Evolutionary conservation across 1,140 invertebrate genomes (phyloP).

Genomic region (Drosophila persimilis): DNA sequence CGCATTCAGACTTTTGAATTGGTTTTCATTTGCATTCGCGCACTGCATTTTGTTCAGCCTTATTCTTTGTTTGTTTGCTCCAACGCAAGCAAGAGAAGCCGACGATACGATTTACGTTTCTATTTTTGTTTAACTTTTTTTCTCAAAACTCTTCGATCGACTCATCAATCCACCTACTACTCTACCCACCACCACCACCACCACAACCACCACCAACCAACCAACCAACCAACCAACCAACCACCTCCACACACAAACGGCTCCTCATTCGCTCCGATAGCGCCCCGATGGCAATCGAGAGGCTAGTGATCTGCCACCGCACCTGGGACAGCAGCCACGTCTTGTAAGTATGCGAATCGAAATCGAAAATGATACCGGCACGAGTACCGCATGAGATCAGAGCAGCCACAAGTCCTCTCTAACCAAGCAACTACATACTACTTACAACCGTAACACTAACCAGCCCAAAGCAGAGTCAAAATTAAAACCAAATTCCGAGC

Average conservation of each 20-base stretch:
- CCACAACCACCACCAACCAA: conserved; percentile 7
- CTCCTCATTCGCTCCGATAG: conserved; percentile 46
- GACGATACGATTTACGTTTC: conserved; percentile 55
- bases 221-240: conserved; percentile 29
- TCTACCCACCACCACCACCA: conserved; percentile 13
- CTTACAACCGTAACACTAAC: not conserved
- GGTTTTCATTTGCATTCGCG: conserved; percentile 7
- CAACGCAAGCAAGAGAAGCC: conserved; percentile 28
- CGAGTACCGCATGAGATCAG: conserved; percentile 63
- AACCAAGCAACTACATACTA: conserved; percentile 11
- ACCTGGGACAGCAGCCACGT: conserved; percentile 73
- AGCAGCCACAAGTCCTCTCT: conserved; percentile 6
- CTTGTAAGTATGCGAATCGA: conserved; percentile 73
- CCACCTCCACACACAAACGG: conserved; percentile 48
- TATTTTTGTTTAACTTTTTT: conserved; percentile 68
- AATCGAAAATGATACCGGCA: conserved; percentile 54
- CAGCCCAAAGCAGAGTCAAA: conserved; percentile 13
- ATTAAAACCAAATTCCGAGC: conserved; percentile 1
- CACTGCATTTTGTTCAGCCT: conserved; percentile 32
- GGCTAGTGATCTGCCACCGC: conserved; percentile 76
- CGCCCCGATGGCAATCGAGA: conserved; percentile 78
- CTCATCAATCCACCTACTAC: conserved; percentile 77
- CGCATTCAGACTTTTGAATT: conserved; percentile 21
- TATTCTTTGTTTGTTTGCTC: conserved; percentile 27
- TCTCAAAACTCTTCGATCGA: conserved; percentile 72